These are phyloP conservation scores for Pollachius pollachius DNA, from an alignment of 2,113 vertebrate genomes.

Conservation along the genomic window DNA sequence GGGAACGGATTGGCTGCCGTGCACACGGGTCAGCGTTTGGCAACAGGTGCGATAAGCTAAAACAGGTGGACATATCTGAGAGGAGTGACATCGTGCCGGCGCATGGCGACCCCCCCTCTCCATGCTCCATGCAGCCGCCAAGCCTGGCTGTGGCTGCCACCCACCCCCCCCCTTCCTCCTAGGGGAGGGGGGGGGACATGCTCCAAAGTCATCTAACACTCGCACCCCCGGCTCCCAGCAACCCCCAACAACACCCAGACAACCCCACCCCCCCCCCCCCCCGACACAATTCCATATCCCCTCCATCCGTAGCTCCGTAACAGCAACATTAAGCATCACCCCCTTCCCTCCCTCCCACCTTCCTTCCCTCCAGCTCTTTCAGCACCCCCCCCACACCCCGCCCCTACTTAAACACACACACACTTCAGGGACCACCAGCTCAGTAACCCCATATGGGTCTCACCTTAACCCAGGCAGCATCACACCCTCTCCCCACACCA, in stretches of 20 bases:
- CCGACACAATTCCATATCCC: no score
- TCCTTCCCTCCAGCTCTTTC: slow-evolving; percentile 26
- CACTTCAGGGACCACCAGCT: slow-evolving; percentile 41
- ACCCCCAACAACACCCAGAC: slow-evolving; percentile 42
- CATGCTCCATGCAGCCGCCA: slow-evolving; percentile 56
- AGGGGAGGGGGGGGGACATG: slow-evolving; percentile 65
- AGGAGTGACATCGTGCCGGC: slow-evolving; percentile 74
- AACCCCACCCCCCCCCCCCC: no score
- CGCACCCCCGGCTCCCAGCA: slow-evolving; percentile 37
- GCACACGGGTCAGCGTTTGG: slow-evolving; percentile 54
- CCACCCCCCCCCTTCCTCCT: slow-evolving; percentile 19
- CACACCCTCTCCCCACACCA: slow-evolving; percentile 19
- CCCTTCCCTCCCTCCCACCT: slow-evolving; percentile 9
- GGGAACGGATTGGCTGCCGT: slow-evolving; percentile 66
- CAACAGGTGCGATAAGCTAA: slow-evolving; percentile 76
- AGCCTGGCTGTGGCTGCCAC: slow-evolving; percentile 50
- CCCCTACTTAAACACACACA: slow-evolving; percentile 18
- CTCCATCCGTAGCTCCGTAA: not conserved
- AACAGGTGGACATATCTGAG: slow-evolving; percentile 77
- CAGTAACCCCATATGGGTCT: slow-evolving; percentile 53
- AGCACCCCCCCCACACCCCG: slow-evolving; percentile 35
- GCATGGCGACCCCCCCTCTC: slow-evolving; percentile 59
- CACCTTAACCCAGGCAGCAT: slow-evolving; percentile 33
- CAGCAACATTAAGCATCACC: slow-evolving; percentile 36
- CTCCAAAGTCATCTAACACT: slow-evolving; percentile 71